phyloP scores from a whole-genome alignment of 2,113 vertebrate species.

The Ictalurus furcatus region DNA sequence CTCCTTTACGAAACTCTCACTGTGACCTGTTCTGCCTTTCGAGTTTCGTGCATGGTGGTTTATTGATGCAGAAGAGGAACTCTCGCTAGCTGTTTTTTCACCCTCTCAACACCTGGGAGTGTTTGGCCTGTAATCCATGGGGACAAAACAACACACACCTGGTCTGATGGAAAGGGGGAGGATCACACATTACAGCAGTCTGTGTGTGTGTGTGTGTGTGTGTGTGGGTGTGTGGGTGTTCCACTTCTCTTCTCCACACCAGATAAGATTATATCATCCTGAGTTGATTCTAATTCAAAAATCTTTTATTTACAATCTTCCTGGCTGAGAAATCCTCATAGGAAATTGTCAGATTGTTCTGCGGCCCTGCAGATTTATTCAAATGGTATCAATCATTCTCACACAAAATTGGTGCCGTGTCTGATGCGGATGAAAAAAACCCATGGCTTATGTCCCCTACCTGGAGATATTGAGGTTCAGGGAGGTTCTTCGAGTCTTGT shows the following conservation, averaged over 20 bases:
- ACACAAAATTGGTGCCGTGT: background rate
- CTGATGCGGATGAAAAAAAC: background rate
- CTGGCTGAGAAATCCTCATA: background rate
- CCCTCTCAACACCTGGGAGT: conserved; percentile 71
- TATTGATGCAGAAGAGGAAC: conserved; percentile 62
- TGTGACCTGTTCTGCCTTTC: background rate
- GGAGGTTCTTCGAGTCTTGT: background rate
- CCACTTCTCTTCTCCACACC: background rate
- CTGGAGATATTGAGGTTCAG: background rate
- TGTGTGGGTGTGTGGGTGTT: background rate
- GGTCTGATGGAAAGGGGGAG: conserved; percentile 59
- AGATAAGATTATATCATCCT: background rate
- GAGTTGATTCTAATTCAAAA: background rate
- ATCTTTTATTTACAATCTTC: background rate
- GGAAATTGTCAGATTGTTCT: background rate
- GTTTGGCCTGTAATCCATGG: conserved; percentile 69
- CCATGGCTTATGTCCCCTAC: background rate
- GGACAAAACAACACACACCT: conserved; percentile 70
- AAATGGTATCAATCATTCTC: background rate
- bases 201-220: background rate
- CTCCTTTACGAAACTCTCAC: background rate
- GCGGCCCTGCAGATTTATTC: background rate
- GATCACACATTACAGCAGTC: conserved; percentile 28
- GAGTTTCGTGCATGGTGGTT: conserved; percentile 23
- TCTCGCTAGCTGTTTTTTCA: conserved; percentile 56